phyloP scores from a whole-genome alignment of 2,113 vertebrate species.

The Callionymus lyra region DNA sequence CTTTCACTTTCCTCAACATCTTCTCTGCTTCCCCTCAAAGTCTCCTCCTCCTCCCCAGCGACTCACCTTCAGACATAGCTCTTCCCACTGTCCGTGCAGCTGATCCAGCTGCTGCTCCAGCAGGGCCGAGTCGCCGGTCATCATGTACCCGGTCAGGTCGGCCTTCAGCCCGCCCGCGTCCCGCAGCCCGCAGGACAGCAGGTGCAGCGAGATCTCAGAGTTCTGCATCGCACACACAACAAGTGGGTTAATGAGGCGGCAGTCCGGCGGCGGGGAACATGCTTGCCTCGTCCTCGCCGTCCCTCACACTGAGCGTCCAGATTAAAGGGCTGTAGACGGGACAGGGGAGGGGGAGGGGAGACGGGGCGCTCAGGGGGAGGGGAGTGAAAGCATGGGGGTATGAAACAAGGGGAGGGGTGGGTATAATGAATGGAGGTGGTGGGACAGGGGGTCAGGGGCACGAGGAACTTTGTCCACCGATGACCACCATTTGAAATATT shows the following conservation, averaged over 20 bases:
- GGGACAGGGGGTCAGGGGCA: slow-evolving; percentile 17
- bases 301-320: slow-evolving; percentile 54
- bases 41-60: slow-evolving; percentile 17
- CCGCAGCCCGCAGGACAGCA: slow-evolving; percentile 64
- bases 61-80: slow-evolving; percentile 67
- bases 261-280: slow-evolving; percentile 26
- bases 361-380: slow-evolving; percentile 37
- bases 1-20: slow-evolving; percentile 24
- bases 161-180: slow-evolving; percentile 74
- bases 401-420: slow-evolving; percentile 58
- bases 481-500: too few relatives aligned
- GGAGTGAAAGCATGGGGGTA: slow-evolving; percentile 50
- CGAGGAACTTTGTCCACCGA: background rate
- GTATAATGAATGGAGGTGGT: slow-evolving; percentile 20
- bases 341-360: slow-evolving; percentile 51
- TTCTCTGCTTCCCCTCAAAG: slow-evolving; percentile 3
- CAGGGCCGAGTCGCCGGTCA: slow-evolving; percentile 68
- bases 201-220: slow-evolving; percentile 72
- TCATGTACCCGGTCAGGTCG: slow-evolving; percentile 68
- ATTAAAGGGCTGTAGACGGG: slow-evolving; percentile 70
- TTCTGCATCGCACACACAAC: slow-evolving; percentile 74
- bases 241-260: background rate
- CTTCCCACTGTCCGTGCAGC: slow-evolving; percentile 74
- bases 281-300: slow-evolving; percentile 21
- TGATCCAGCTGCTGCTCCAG: slow-evolving; percentile 76